A percentile compares a stretch with the other conserved stretches of the same genome.
Conservation (phyloP, 2,113 vertebrate species). For the Salvelinus alpinus region DNA sequence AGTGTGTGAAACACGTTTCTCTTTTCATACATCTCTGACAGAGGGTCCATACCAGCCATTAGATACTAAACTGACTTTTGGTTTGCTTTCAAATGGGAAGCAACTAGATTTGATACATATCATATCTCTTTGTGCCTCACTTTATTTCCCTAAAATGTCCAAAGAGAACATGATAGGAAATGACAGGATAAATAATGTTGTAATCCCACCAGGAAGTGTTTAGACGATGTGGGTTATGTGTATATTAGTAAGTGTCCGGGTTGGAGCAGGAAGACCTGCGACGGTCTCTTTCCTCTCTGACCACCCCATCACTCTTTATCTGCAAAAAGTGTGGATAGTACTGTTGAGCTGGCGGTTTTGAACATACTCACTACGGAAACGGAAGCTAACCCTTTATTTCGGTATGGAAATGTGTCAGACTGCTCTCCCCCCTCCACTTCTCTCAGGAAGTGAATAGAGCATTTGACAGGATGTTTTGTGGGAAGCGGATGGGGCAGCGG, state of each 20-base stretch:
- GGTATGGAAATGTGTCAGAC: conserved; percentile 33
- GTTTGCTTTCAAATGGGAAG: no score
- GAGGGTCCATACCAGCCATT: no score
- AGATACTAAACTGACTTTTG: no score
- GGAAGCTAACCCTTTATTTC: conserved; percentile 25
- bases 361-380: conserved; percentile 11
- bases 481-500: conserved; percentile 45
- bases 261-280: background rate
- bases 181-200: background rate
- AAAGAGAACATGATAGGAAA: background rate
- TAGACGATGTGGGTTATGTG: background rate
- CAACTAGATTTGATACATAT: background rate
- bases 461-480: conserved; percentile 54
- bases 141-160: no score
- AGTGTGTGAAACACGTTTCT: background rate
- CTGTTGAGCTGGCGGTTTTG: background rate
- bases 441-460: conserved; percentile 37
- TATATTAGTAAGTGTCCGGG: background rate
- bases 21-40: no score
- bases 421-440: conserved; percentile 28
- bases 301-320: background rate
- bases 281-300: background rate
- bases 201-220: background rate
- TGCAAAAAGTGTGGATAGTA: background rate
- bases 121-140: background rate